Base-by-base conservation (phyloP, 2,888 invertebrate genomes). In the Rapana venosa region DNA sequence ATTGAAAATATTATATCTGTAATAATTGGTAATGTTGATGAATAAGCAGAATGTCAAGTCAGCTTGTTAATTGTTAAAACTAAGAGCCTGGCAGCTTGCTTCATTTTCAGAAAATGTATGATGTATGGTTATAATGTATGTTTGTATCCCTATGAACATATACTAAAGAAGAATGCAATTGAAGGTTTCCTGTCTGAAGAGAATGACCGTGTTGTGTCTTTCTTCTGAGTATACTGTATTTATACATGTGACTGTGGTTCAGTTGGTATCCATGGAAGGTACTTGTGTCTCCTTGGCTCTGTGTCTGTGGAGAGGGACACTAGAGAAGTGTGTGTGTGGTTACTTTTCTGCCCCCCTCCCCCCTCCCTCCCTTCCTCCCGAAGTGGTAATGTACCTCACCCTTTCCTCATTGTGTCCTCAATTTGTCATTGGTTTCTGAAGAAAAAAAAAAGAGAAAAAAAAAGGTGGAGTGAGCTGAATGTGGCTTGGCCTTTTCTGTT, bases 401-500 rank as follows among this genome's bases (percentile, higher is more conserved):
- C 56, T 83, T 17, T 70, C 26, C 87, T 58, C 30, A 85, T 74
- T 88, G 26, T 70, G 77, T 74, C 74, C 58, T 56, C 85, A 85
- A 85, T 89, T 32, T 74, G 89, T 89, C 85, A 35, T 85, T 56
- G 30, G 84, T 85, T 89, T 88, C 8, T 2, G 8, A 47, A 47
- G 8, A 47, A 47, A 47, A 47, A 47, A 47, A 11, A 74, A 85
- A 32, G 58, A n/a, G n/a, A n/a, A 47, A 47, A 47, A 47, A 47
- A 11, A 74, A 85, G 32, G 58, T 84, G n/a, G 85, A 85, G 85
- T 85, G 84, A 84, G 74, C 47, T 89, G 89, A 89, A 70, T 89
- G 89, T 89, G 89, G 85, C 30, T 83, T 89, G 89, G 32, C 85
- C 70, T 89, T 89, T 84, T 89, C 74, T 85, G 89, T 89, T 89